A percentile compares a stretch with the other conserved stretches of the same genome.
These are phyloP conservation scores for Drosophila heteroneura DNA, from an alignment of 2,888 invertebrate genomes.

Conservation along the genomic window DNA sequence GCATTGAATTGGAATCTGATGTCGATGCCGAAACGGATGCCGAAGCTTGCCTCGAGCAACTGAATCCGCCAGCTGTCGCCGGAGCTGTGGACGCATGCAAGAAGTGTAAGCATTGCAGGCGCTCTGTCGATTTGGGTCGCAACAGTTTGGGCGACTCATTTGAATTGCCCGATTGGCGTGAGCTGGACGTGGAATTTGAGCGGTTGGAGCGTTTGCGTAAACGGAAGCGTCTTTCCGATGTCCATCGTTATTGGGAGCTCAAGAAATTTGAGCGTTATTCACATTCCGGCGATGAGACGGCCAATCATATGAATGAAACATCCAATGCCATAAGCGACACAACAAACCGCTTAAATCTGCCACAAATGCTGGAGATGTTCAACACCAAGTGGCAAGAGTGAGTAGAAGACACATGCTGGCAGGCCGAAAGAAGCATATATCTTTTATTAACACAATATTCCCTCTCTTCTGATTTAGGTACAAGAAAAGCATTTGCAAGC, in stretches of 20 bases:
- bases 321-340: neutral
- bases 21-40: slow-evolving; percentile 15
- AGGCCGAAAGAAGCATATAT: neutral
- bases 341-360: neutral
- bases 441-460: neutral
- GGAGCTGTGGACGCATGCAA: slow-evolving; percentile 55
- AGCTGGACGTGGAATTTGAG: slow-evolving; percentile 41
- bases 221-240: slow-evolving; percentile 56
- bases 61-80: slow-evolving; percentile 16
- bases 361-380: slow-evolving; percentile 32
- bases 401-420: slow-evolving; percentile 2
- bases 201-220: slow-evolving; percentile 52
- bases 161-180: slow-evolving; percentile 46
- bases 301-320: neutral
- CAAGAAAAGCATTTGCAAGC: neutral
- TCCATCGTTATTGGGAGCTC: slow-evolving; percentile 60
- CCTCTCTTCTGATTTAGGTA: neutral
- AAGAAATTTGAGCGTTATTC: slow-evolving; percentile 30
- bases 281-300: slow-evolving; percentile 5
- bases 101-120: slow-evolving; percentile 65
- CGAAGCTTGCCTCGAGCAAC: slow-evolving; percentile 37
- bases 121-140: slow-evolving; percentile 43
- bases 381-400: slow-evolving; percentile 25
- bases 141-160: slow-evolving; percentile 48
- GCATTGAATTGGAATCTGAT: slow-evolving; percentile 1